Evolutionary conservation across 2,797 vertebrate genomes (phyloP).

Genomic region (Danionella dracula): DNA sequence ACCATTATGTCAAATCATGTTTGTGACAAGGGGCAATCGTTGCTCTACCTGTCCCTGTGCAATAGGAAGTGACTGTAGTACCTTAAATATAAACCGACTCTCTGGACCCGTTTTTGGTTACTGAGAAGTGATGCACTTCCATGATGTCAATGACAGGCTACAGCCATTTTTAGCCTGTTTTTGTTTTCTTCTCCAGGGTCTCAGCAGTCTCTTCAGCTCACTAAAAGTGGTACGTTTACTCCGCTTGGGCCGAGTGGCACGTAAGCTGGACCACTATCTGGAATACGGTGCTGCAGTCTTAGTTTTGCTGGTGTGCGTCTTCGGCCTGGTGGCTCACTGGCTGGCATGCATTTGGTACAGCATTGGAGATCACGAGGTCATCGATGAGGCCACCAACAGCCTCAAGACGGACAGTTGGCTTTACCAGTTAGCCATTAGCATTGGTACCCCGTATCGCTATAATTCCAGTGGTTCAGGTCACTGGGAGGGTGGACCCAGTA

Average conservation of each 20-base stretch:
- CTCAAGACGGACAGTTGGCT: conserved; percentile 86
- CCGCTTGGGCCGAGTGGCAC: conserved; percentile 79
- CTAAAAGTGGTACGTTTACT: conserved; percentile 83
- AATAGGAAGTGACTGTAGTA: too few relatives aligned
- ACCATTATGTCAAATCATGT: too few relatives aligned
- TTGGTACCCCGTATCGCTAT: conserved; percentile 80
- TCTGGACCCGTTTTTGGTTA: too few relatives aligned
- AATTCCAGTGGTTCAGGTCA: conserved; percentile 78
- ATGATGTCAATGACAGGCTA: too few relatives aligned
- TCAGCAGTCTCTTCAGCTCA: conserved; percentile 88
- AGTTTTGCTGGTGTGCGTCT: conserved; percentile 82
- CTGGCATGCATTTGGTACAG: conserved; percentile 88
- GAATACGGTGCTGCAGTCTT: conserved; percentile 83
- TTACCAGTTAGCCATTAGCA: conserved; percentile 81
- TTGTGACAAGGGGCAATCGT: too few relatives aligned
- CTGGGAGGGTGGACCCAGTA: conserved; percentile 79
- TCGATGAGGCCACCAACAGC: conserved; percentile 80
- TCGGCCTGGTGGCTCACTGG: conserved; percentile 85
- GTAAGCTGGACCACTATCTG: conserved; percentile 84
- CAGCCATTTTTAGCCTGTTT: too few relatives aligned
- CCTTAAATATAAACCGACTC: too few relatives aligned
- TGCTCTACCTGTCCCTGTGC: too few relatives aligned
- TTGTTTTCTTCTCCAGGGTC: conserved; percentile 63
- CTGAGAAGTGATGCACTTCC: too few relatives aligned
- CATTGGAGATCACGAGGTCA: conserved; percentile 84